These are phyloP conservation scores for Halcyon smyrnensis DNA, from an alignment of 2,797 vertebrate species.

Conservation along the genomic window DNA sequence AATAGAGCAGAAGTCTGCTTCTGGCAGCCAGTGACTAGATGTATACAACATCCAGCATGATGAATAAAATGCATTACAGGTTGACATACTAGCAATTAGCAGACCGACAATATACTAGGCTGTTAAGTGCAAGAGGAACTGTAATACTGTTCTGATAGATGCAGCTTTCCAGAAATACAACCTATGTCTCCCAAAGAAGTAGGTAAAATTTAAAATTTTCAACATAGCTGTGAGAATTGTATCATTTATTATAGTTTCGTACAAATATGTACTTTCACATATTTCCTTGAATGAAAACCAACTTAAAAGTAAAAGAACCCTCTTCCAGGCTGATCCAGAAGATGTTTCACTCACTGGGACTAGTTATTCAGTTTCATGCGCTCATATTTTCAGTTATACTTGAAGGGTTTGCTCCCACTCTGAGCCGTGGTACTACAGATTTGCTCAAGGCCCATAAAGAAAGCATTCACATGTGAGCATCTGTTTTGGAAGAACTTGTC, in stretches of 20 bases:
- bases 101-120: neutral
- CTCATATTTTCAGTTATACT: neutral
- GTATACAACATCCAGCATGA: neutral
- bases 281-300: neutral
- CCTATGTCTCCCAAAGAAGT: neutral
- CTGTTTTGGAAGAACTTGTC: neutral
- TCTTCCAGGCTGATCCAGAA: neutral
- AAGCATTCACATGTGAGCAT: neutral
- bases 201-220: neutral
- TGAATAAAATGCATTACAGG: neutral
- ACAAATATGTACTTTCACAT: rapidly evolving
- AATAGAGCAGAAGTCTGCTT: neutral
- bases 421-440: neutral
- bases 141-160: neutral
- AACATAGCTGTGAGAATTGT: neutral
- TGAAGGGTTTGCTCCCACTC: neutral
- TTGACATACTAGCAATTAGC: neutral
- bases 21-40: neutral
- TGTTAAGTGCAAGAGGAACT: neutral
- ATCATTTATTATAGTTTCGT: neutral
- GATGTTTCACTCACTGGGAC: neutral
- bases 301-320: neutral
- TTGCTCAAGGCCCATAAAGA: neutral
- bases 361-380: neutral
- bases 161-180: neutral